A percentile compares a stretch with the other conserved stretches of the same genome.
phyloP scores from a whole-genome alignment of 2,888 invertebrate genomes.

The Crocallis elinguaria region DNA sequence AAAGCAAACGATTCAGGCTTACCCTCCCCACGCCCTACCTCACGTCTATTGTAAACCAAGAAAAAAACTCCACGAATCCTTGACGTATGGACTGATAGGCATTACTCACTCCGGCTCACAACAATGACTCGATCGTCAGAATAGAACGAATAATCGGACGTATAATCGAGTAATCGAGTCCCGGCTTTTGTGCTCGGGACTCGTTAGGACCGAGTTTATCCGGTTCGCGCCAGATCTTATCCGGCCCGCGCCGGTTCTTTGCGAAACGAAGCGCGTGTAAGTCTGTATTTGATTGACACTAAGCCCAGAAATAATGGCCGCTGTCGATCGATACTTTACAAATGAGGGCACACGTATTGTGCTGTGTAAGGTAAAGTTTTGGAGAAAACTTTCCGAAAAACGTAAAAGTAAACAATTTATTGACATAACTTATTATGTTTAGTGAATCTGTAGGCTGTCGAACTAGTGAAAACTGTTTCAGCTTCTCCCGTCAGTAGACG shows the following conservation, averaged over 20 bases:
- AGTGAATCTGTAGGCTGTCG: no score
- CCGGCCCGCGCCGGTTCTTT: conserved; percentile 45
- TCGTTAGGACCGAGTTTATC: conserved; percentile 58
- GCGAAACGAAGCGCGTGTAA: conserved; percentile 52
- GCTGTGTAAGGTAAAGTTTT: conserved; percentile 14
- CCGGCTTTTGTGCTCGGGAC: conserved; percentile 55
- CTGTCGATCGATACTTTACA: conserved; percentile 43
- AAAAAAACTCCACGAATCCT: conserved; percentile 18
- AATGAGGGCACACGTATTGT: conserved; percentile 30
- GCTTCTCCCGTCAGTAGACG: no score
- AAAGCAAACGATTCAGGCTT: conserved; percentile 7
- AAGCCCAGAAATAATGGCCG: conserved; percentile 60
- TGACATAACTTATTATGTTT: background rate
- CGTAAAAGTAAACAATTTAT: background rate
- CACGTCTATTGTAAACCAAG: conserved; percentile 15
- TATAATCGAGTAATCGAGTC: conserved; percentile 56
- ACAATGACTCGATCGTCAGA: conserved; percentile 60
- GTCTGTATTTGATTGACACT: conserved; percentile 70
- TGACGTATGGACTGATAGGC: conserved; percentile 34
- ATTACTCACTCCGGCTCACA: conserved; percentile 29
- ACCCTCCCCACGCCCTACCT: background rate
- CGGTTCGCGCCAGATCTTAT: conserved; percentile 52
- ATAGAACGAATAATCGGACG: conserved; percentile 50
- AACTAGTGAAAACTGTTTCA: no score
- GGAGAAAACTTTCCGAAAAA: background rate